Base-by-base conservation (phyloP, 1,140 invertebrate genomes). In the Cecropterus lyciades region DNA sequence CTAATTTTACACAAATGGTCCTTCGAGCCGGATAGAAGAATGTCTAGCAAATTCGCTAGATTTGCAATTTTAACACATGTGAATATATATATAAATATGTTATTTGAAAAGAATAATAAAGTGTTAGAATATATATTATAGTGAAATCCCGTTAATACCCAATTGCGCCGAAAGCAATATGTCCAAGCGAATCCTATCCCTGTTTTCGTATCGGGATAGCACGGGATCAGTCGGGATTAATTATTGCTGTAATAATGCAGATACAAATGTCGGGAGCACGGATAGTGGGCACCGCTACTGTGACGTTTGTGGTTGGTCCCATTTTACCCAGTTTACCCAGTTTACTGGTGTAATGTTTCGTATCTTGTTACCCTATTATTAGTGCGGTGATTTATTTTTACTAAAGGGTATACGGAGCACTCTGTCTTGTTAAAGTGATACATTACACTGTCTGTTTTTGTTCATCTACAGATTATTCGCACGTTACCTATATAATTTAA, bases 171-270 rank as follows among this genome's bases (percentile, higher is more conserved):
- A 37, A 11, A 37, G 4, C 33, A 37, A 37, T 5, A 30, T 30
- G 27, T 30, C 7, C 7, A 11, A 11, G 4, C 33, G 9, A 37
- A 37, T 37, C 33, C 33, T 37, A 37, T 37, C 33, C 45, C 46
- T 10, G 16, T 20, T 48, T 49, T 14, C 48, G 48, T 27, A 30
- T 51, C 13, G 30, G 20, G 48, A 51, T 27, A 6, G 20, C n/a
- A 27, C 13, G 48, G 16, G 48, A 51, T 30, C 24, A 51, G 48
- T 27, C 48, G 9, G 48, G 48, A 51, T 51, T 51, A 51, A 51
- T 51, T 51, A 51, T 51, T 27, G 46, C 46, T 49, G 46, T 24
- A 49, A 49, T 49, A 49, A 49, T 49, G 46, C 20, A 49, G 46
- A 49, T 33, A 53, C 51, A 53, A 55, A 42, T 55, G 14, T 42